Percentiles rank a stretch among this genome's conserved stretches.
These are phyloP conservation scores for Astreopora myriophthalma DNA, from an alignment of 64 coral and sea anemone species.

Conservation along the genomic window DNA sequence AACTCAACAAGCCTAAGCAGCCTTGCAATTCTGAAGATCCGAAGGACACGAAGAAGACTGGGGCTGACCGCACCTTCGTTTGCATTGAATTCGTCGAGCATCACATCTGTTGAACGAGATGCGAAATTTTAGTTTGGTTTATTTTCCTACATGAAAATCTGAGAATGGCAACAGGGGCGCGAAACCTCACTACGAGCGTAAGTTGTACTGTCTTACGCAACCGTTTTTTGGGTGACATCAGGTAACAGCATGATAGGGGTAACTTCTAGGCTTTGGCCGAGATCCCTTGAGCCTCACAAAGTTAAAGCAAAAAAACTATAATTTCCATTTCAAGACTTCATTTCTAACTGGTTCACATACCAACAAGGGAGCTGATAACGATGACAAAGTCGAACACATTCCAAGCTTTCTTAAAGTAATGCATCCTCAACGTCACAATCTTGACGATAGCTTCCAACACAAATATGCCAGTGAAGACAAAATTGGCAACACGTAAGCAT, in stretches of 20 bases:
- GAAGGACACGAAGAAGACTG: slow-evolving; percentile 84
- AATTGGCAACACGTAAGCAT: slow-evolving; percentile 71
- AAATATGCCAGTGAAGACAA: slow-evolving; percentile 75
- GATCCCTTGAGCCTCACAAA: no score
- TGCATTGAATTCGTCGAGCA: slow-evolving; percentile 78
- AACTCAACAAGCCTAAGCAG: slow-evolving; percentile 87
- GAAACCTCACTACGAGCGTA: no score
- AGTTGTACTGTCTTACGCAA: no score
- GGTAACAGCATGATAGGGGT: no score
- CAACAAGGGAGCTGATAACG: slow-evolving; percentile 78
- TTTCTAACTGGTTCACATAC: slow-evolving; percentile 11
- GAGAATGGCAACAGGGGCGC: no score
- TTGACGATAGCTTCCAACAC: slow-evolving; percentile 79
- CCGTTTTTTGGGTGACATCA: no score
- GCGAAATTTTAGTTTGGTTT: no score
- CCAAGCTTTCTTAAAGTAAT: slow-evolving; percentile 93
- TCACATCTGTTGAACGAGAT: slow-evolving; percentile 57
- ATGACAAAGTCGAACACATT: slow-evolving; percentile 91
- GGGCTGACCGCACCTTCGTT: slow-evolving; percentile 71
- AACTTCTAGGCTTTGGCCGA: no score
- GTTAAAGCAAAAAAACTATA: no score
- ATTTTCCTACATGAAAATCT: no score
- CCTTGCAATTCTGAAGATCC: slow-evolving; percentile 88
- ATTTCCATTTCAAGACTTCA: not conserved
- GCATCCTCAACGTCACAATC: slow-evolving; percentile 59